A percentile compares a stretch with the other conserved stretches of the same genome.
Conservation (phyloP, 2,797 vertebrate genomes). For the Chelonia mydas region DNA sequence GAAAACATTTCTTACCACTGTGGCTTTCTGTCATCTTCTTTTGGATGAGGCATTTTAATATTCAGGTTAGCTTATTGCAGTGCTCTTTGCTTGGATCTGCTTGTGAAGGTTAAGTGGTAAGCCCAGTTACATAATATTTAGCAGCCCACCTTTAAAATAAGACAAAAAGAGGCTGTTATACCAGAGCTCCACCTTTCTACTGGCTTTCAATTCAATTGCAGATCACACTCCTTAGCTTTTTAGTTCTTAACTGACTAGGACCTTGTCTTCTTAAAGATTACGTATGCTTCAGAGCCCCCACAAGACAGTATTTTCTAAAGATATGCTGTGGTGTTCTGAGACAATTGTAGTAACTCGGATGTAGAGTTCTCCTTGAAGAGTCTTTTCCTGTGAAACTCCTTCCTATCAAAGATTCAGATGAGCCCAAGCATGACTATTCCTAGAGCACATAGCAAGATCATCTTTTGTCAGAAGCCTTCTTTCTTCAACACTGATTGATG, state of each 20-base stretch:
- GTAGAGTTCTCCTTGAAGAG: neutral
- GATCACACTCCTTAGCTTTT: neutral
- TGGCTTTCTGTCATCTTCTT: neutral
- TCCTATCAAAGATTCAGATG: neutral
- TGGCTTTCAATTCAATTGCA: neutral
- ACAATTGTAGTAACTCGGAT: neutral
- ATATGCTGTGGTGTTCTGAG: neutral
- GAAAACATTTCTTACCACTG: neutral
- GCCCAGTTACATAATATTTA: neutral
- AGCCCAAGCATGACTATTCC: neutral
- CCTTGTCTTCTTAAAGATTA: neutral
- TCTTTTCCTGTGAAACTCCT: neutral
- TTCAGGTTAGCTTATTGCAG: neutral
- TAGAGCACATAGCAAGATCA: neutral
- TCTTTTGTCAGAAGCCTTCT: fast-evolving
- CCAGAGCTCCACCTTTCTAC: neutral
- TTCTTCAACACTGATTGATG: neutral
- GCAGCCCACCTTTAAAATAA: neutral
- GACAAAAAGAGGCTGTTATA: neutral
- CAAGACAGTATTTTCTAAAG: neutral
- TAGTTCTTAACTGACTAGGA: neutral
- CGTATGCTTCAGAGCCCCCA: neutral
- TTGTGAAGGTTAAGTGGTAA: neutral
- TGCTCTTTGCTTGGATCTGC: neutral
- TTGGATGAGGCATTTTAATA: neutral